Base-by-base conservation (phyloP, 2,797 vertebrate genomes). In the Lepus townsendii region DNA sequence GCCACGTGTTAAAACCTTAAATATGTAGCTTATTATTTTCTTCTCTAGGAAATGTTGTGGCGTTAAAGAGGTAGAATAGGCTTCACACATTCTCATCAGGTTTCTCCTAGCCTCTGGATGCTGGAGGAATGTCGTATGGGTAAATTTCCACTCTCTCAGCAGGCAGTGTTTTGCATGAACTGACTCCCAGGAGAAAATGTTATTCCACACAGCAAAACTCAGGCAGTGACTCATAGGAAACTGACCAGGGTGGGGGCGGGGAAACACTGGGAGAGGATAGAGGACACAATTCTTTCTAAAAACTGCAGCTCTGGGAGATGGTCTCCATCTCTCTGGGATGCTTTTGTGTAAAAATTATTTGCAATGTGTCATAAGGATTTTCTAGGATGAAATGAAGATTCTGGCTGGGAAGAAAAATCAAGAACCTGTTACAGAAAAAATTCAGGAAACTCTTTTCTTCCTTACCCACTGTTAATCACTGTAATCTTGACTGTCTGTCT, bases 81-180 rank as follows among this genome's bases (percentile, higher is more conserved):
- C 96, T 98, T 98, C 98, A 98, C 98, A 97, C 97, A 98, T 99
- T 98, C 98, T 94, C 98, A 94, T 98, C 98, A 98, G 98, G 98
- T 98, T 98, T 98, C 97, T 95, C 96, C 96, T 94, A 97, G 98
- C 98, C 98, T 97, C 97, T 98, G 98, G 97, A 98, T 98, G 98
- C 98, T 98, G 98, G 97, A 98, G 98, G 98, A 98, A 98, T 98
- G 98, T 98, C 98, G 99, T 99, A 97, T 99, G 99, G 98, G 99
- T 99, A 99, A 99, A 99, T 99, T 99, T 99, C 99, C 99, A 99
- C 98, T 99, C 99, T 99, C 99, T 99, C 98, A 97, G 98, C 97
- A 96, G 98, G 98, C 98, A 98, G 98, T 98, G 98, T 99, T 99
- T 99, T 99, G 99, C 99, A 99, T 99, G 99, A 99, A 99, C 98